Evolutionary conservation across 1,140 invertebrate species (phyloP), one percentile per base, ranked within the genome.

Genomic region (Ephestia elutella): DNA sequence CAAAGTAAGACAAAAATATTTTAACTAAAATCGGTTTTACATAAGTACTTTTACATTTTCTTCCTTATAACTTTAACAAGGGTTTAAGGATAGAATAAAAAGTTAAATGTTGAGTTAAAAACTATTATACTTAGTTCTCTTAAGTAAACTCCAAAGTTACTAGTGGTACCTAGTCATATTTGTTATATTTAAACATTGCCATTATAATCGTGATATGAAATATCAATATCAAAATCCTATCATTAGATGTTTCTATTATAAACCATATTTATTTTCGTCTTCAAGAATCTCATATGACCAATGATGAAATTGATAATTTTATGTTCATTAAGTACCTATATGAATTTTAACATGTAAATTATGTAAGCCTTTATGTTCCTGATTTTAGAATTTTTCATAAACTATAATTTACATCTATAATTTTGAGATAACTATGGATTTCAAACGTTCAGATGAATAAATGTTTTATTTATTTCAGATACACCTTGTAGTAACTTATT

Each of bases 101-200:
- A 38, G 5, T n/a, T 13, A 10, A 15, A 5, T 44, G 2, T 15
- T 44, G 1, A 32, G n/a, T n/a, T n/a, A n/a, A n/a, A n/a, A n/a
- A 4, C 30, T 44, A 44, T 44, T n/a, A 15, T 44, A 1, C 13
- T 44, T 44, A 44, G 32, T 17, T 15, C n/a, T 44, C 13, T 25
- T 53, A 53, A 53, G 50, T 53, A 5, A n/a, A 15, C 2, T 25
- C 21, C 10, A 53, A 21, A 53, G 50, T 53, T 53, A 53, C 50
- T 53, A 53, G 50, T 53, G 21, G 13, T 25, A 53, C 50, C 50
- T 53, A 53, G 50, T 53, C 50, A 53, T 53, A 13, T n/a, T 20
- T 50, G 30, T 50, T 20, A 50, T 20, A 5, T 44, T 44, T 7
- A 21, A 20, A 50, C 49, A 50, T 49, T 19, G 49, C 20, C 18